Evolutionary conservation across 1,140 invertebrate species (phyloP).

Genomic region (Nylanderia fulva): DNA sequence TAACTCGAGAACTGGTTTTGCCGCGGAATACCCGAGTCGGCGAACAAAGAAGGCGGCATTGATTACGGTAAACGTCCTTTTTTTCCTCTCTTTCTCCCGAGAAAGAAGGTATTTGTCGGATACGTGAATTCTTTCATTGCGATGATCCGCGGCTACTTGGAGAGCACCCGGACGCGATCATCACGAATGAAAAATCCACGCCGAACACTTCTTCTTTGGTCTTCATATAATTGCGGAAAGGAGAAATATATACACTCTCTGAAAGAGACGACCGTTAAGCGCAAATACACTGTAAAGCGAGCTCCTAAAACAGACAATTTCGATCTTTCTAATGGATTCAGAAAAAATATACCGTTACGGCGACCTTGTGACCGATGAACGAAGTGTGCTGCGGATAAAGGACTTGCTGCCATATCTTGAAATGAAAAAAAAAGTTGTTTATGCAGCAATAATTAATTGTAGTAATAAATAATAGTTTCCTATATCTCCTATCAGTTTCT

Average conservation of each 20-base stretch:
- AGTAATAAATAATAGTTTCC: neutral
- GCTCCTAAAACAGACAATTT: neutral
- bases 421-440: neutral
- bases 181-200: too few species aligned
- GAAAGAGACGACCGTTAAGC: neutral
- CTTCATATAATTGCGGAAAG: neutral
- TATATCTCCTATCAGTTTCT: neutral
- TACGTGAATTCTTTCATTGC: too few species aligned
- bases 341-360: neutral
- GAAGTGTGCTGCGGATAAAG: neutral
- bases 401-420: neutral
- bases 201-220: too few species aligned
- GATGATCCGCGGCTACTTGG: too few species aligned
- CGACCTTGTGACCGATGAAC: neutral
- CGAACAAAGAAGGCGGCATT: slow-evolving; percentile 32
- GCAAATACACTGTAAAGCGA: too few species aligned
- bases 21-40: slow-evolving; percentile 10
- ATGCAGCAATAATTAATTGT: neutral
- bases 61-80: slow-evolving; percentile 20
- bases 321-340: neutral
- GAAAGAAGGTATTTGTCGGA: too few species aligned
- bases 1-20: slow-evolving; percentile 39
- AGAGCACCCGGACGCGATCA: too few species aligned
- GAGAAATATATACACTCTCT: too few species aligned
- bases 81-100: neutral